These are phyloP conservation scores for Microctenopoma stevenorrisi DNA, from an alignment of 2,797 vertebrate genomes.

Conservation along the genomic window DNA sequence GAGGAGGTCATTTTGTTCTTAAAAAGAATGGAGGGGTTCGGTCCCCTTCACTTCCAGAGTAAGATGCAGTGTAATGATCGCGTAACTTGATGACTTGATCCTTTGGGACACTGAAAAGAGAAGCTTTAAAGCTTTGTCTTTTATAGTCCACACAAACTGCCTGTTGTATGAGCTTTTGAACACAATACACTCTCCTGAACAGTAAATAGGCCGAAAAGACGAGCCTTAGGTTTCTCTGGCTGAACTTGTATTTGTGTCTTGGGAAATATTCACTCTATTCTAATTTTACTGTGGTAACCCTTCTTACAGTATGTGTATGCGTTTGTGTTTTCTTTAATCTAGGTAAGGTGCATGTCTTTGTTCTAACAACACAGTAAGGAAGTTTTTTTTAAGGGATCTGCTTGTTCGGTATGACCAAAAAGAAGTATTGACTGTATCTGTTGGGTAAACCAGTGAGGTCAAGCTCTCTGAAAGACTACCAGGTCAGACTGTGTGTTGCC, in stretches of 20 bases:
- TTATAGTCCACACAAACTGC: not conserved
- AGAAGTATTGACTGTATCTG: slow-evolving; percentile 7
- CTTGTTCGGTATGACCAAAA: slow-evolving; percentile 19
- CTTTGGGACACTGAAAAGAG: slow-evolving; percentile 8
- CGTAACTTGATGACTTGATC: slow-evolving; percentile 36
- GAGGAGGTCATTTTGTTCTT: slow-evolving; percentile 10
- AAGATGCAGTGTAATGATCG: slow-evolving; percentile 21
- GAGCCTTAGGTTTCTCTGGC: not conserved
- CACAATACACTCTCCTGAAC: slow-evolving; percentile 12
- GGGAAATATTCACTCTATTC: too few relatives aligned
- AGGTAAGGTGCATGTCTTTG: not conserved
- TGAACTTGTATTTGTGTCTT: slow-evolving; percentile 1
- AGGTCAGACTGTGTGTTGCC: slow-evolving; percentile 22
- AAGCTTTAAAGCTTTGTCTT: not conserved
- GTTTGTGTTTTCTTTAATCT: not conserved
- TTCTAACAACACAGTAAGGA: not conserved
- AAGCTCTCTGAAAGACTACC: slow-evolving; percentile 20
- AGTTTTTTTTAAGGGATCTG: slow-evolving; percentile 22
- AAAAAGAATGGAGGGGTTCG: not conserved
- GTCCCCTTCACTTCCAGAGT: slow-evolving; percentile 12
- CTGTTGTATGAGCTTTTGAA: slow-evolving; percentile 41
- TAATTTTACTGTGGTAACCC: too few relatives aligned
- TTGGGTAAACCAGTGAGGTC: slow-evolving; percentile 20
- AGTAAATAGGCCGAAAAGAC: slow-evolving; percentile 7
- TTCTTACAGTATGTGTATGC: not conserved